These are phyloP conservation scores for Thinocorus orbignyianus DNA, from an alignment of 2,113 vertebrate genomes.

Conservation along the genomic window DNA sequence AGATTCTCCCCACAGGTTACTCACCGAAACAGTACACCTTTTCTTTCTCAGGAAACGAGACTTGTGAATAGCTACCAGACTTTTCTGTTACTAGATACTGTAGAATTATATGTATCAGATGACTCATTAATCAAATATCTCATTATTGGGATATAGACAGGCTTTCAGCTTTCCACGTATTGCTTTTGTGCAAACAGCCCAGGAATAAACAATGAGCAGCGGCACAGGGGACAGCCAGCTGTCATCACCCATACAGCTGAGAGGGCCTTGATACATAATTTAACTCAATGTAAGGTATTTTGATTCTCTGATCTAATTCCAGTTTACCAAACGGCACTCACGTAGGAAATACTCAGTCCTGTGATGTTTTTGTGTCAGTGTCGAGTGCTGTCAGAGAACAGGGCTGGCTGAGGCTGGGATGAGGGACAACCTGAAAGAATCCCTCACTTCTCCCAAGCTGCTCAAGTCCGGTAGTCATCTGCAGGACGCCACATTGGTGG, in stretches of 20 bases:
- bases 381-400: not conserved
- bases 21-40: constrained; percentile 66
- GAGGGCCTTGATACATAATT: constrained; percentile 22
- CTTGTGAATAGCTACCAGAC: constrained; percentile 46
- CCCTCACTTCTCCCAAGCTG: not conserved
- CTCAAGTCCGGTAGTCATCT: not conserved
- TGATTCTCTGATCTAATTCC: constrained; percentile 29
- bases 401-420: not conserved
- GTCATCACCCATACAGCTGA: not conserved
- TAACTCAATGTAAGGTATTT: constrained; percentile 8
- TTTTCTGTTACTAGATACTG: constrained; percentile 72
- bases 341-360: not conserved
- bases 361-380: not conserved
- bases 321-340: not conserved
- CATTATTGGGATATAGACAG: not conserved
- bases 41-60: constrained; percentile 61
- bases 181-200: not conserved
- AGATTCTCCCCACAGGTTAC: constrained; percentile 48
- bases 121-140: constrained; percentile 52
- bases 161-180: not conserved
- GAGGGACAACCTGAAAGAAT: not conserved
- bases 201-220: not conserved
- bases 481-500: not conserved
- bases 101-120: constrained; percentile 48
- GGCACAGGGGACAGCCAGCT: not conserved